Percentiles rank a stretch among this genome's conserved stretches.
phyloP scores from a whole-genome alignment of 2,888 invertebrate genomes.

The Eueremaeus valkanovi region DNA sequence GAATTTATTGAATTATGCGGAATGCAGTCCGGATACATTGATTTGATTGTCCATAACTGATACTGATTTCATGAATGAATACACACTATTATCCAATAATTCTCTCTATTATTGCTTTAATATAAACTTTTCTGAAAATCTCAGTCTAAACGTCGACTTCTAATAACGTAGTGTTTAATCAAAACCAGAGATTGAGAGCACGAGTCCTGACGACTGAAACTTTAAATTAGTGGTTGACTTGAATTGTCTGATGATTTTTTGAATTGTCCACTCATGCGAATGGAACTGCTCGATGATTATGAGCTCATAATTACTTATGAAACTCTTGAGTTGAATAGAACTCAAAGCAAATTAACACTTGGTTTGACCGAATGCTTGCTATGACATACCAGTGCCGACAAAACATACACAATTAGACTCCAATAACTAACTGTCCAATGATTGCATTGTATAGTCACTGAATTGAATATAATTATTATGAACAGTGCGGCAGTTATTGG shows the following conservation, averaged over 20 bases:
- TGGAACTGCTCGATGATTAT: conserved; percentile 17
- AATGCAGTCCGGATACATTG: conserved; percentile 22
- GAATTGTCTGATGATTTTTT: too few relatives aligned
- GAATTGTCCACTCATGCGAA: too few relatives aligned
- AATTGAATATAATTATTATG: conserved; percentile 43
- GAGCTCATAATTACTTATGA: too few relatives aligned
- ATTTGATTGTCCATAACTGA: conserved; percentile 36
- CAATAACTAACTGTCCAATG: too few relatives aligned
- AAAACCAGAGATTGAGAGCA: conserved; percentile 1
- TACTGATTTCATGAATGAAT: conserved; percentile 31
- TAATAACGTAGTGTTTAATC: conserved; percentile 33
- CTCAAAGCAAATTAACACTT: too few relatives aligned
- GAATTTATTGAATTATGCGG: background rate
- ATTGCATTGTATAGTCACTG: background rate
- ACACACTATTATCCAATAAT: conserved; percentile 30
- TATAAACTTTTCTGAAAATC: background rate
- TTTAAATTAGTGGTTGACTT: conserved; percentile 23
- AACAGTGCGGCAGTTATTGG: conserved; percentile 49
- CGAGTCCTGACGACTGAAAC: conserved; percentile 18
- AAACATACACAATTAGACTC: background rate
- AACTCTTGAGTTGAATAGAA: too few relatives aligned
- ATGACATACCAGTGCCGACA: conserved; percentile 15
- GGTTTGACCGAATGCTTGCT: conserved; percentile 18
- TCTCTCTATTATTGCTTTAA: background rate
- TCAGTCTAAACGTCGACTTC: background rate